Conservation (phyloP, 2,797 vertebrate genomes). For the Chromis chromis region DNA sequence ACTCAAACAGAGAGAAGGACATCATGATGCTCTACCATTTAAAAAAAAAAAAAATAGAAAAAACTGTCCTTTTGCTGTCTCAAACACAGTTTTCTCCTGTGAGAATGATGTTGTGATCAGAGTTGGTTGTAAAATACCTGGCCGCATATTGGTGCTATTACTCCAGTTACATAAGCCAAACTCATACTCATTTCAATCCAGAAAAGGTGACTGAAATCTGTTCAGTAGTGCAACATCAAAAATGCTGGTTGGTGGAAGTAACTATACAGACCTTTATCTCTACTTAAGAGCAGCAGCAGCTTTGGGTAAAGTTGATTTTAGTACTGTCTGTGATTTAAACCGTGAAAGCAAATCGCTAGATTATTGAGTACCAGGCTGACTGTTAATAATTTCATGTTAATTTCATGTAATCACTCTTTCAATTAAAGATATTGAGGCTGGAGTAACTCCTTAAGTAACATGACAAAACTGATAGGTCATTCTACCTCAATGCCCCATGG, state of each 20-base stretch:
- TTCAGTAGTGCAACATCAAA: not conserved
- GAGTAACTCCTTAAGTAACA: not conserved
- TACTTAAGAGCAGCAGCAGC: not conserved
- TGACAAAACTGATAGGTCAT: not conserved
- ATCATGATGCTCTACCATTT: not conserved
- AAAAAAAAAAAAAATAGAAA: not conserved
- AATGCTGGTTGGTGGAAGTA: not conserved
- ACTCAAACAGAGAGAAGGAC: no score
- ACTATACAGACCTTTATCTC: no score
- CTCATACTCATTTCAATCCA: not conserved
- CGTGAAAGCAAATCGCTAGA: not conserved
- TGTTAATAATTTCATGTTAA: not conserved
- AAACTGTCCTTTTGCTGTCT: no score
- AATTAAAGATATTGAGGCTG: slow-evolving; percentile 4
- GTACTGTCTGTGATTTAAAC: not conserved
- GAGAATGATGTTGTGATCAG: not conserved
- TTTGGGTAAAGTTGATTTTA: not conserved
- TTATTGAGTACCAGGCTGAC: not conserved
- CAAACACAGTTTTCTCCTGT: not conserved
- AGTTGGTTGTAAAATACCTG: not conserved
- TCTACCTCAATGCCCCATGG: no score
- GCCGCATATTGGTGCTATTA: not conserved
- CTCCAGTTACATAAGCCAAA: not conserved
- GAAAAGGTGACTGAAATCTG: not conserved
- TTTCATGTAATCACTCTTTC: not conserved